phyloP scores from a whole-genome alignment of 2,113 vertebrate species.

The Ptilonorhynchus violaceus region DNA sequence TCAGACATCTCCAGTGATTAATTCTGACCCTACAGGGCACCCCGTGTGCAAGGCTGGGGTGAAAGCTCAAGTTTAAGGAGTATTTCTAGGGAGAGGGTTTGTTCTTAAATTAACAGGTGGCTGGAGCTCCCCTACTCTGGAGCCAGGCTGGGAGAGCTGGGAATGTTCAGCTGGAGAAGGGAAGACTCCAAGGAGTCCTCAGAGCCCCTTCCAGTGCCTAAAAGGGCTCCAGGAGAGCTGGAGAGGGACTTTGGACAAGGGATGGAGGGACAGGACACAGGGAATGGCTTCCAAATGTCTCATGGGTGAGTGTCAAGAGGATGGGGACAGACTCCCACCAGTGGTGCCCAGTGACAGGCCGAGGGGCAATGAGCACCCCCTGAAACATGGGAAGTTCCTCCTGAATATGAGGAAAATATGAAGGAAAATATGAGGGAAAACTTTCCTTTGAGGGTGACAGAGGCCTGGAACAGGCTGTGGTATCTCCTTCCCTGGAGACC shows the following conservation, averaged over 20 bases:
- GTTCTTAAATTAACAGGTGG: neutral
- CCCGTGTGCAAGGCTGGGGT: neutral
- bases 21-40: neutral
- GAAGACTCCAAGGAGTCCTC: neutral
- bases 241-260: neutral
- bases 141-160: neutral
- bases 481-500: neutral
- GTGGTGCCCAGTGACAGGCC: neutral
- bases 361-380: rapidly evolving
- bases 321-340: neutral
- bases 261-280: neutral
- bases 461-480: neutral
- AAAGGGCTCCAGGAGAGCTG: neutral
- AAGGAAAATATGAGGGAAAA: neutral
- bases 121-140: neutral
- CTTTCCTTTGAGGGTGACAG: neutral
- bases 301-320: neutral
- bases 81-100: neutral
- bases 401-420: neutral
- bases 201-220: rapidly evolving
- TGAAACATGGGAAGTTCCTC: rapidly evolving
- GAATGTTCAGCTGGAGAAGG: neutral
- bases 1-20: neutral
- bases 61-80: neutral
- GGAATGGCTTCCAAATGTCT: neutral